Percentiles rank a stretch among this genome's conserved stretches.
Conservation (phyloP, 2,113 vertebrate genomes). For the Calidris pygmaea region DNA sequence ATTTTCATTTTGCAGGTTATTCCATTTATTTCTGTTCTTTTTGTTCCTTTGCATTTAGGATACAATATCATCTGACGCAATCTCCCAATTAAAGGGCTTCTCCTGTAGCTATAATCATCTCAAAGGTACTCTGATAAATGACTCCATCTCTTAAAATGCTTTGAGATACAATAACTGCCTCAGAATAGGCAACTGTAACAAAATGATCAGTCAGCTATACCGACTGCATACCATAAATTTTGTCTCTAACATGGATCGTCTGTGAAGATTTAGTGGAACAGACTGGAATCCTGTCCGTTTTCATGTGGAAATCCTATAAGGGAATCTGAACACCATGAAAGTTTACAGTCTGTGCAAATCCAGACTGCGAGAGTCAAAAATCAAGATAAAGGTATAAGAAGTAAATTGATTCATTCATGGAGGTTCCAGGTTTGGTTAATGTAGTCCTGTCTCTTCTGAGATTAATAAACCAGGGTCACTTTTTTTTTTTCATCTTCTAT, state of each 20-base stretch:
- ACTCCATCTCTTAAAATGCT: slow-evolving; percentile 59
- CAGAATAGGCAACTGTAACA: slow-evolving; percentile 33
- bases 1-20: slow-evolving; percentile 31
- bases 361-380: not conserved
- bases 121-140: slow-evolving; percentile 62
- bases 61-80: not conserved
- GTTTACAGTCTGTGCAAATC: not conserved
- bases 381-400: not conserved
- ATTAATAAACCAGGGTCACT: slow-evolving; percentile 3
- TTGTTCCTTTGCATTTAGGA: not conserved
- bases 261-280: not conserved
- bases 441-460: not conserved
- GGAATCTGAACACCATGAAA: not conserved
- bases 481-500: slow-evolving; percentile 28
- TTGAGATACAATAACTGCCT: slow-evolving; percentile 31
- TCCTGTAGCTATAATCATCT: slow-evolving; percentile 31
- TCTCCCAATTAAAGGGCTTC: not conserved
- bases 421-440: not conserved
- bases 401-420: not conserved
- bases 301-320: not conserved
- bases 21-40: slow-evolving; percentile 12
- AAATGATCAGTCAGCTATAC: not conserved
- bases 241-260: not conserved
- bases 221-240: not conserved
- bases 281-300: not conserved